Conservation (phyloP, 2,113 vertebrate genomes). For the Sphaerodactylus townsendi region DNA sequence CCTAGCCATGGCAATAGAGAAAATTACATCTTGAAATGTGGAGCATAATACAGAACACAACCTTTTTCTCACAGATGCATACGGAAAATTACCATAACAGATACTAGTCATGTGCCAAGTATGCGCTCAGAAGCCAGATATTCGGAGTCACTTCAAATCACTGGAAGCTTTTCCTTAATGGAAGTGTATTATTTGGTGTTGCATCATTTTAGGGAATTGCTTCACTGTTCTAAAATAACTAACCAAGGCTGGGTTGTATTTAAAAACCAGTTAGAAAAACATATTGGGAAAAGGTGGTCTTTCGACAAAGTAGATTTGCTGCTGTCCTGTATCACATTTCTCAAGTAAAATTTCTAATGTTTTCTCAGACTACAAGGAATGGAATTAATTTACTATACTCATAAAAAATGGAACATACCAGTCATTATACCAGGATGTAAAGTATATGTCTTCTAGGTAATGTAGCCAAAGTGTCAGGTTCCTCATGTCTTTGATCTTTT, state of each 20-base stretch:
- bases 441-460: background rate
- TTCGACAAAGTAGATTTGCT: background rate
- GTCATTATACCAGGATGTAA: background rate
- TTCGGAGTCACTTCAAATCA: background rate
- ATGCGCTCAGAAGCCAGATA: background rate
- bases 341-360: background rate
- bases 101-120: background rate
- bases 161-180: background rate
- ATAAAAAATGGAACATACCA: background rate
- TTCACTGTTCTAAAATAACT: background rate
- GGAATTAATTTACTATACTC: background rate
- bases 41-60: background rate
- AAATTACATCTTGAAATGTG: constrained; percentile 4
- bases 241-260: background rate
- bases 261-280: background rate
- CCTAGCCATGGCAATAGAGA: background rate
- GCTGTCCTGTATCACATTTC: background rate
- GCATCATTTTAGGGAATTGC: constrained; percentile 11
- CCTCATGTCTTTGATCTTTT: no score
- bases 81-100: background rate
- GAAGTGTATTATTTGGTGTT: background rate
- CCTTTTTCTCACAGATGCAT: background rate
- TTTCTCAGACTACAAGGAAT: no score
- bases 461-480: background rate
- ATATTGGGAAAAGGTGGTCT: background rate